A percentile compares a stretch with the other conserved stretches of the same genome.
Evolutionary conservation across 2,797 vertebrate genomes (phyloP).

Genomic region (Rhincodon typus): DNA sequence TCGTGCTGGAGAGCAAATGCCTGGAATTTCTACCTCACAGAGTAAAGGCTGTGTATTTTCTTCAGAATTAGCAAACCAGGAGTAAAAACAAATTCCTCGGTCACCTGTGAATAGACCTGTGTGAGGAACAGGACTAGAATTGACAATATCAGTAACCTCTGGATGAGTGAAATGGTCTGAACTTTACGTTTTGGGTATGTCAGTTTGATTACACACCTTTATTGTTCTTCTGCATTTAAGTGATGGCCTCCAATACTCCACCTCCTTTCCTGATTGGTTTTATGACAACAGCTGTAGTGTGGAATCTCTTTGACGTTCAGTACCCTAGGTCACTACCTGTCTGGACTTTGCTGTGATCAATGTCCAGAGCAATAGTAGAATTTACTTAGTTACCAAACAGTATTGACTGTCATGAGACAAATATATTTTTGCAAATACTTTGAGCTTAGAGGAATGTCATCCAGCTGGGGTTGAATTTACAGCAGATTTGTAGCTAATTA

Average conservation of each 20-base stretch:
- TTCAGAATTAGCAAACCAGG: background rate
- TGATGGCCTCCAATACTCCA: background rate
- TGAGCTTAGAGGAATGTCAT: no score
- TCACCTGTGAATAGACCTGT: background rate
- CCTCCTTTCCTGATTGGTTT: background rate
- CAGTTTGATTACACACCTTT: background rate
- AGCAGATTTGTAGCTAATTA: no score
- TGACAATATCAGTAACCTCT: no score
- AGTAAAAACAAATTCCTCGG: background rate
- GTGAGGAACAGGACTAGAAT: no score
- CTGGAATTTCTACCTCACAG: background rate
- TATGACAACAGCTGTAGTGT: background rate
- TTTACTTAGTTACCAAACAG: no score
- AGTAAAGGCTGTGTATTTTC: background rate
- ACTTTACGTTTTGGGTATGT: background rate
- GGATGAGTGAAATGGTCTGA: background rate
- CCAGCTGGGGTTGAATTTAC: no score
- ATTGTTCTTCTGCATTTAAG: background rate
- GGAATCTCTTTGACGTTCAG: no score
- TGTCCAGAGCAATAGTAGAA: no score
- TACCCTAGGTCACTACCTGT: background rate
- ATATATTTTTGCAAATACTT: no score
- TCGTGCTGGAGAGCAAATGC: background rate
- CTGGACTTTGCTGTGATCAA: no score
- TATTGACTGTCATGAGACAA: no score